Evolutionary conservation across 2,888 invertebrate species (phyloP).

Genomic region (Epistrophe grossulariae): DNA sequence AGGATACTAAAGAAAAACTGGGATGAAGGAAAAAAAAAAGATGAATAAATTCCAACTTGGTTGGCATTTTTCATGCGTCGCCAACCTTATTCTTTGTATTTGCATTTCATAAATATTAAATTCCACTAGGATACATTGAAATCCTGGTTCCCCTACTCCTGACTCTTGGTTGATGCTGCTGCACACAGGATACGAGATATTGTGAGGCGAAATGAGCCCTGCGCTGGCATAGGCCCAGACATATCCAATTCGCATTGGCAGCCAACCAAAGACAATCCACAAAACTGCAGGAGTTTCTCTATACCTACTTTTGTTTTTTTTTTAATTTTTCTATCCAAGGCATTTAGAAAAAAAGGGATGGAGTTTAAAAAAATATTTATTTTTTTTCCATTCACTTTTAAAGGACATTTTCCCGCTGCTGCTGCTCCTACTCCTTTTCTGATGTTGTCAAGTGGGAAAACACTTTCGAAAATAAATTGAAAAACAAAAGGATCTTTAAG

Average conservation of each 20-base stretch:
- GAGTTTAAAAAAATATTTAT: slow-evolving; percentile 37
- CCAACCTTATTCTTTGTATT: slow-evolving; percentile 72
- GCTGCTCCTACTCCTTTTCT: not conserved
- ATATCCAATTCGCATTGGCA: slow-evolving; percentile 73
- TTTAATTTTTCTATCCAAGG: slow-evolving; percentile 18
- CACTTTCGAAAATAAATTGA: slow-evolving; percentile 73
- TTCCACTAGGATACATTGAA: slow-evolving; percentile 67
- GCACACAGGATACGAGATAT: slow-evolving; percentile 8
- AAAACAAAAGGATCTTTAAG: slow-evolving; percentile 71
- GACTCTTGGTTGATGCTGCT: not conserved
- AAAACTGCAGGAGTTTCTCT: slow-evolving; percentile 62
- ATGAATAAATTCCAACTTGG: slow-evolving; percentile 67
- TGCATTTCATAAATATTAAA: slow-evolving; percentile 76
- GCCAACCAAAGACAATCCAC: slow-evolving; percentile 73
- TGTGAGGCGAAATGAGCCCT: not conserved
- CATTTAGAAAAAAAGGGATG: slow-evolving; percentile 55
- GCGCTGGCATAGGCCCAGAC: slow-evolving; percentile 70
- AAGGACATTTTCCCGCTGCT: slow-evolving; percentile 48
- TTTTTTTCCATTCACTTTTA: slow-evolving; percentile 53
- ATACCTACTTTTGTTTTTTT: not conserved
- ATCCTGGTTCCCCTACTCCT: slow-evolving; percentile 15
- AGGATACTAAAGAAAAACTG: slow-evolving; percentile 40
- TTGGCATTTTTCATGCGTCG: slow-evolving; percentile 73
- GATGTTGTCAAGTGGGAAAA: slow-evolving; percentile 71
- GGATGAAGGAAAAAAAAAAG: slow-evolving; percentile 27